Percentiles rank a stretch among this genome's conserved stretches.
phyloP scores from a whole-genome alignment of 2,888 invertebrate species.

The Rhamphomyia laevipes region DNA sequence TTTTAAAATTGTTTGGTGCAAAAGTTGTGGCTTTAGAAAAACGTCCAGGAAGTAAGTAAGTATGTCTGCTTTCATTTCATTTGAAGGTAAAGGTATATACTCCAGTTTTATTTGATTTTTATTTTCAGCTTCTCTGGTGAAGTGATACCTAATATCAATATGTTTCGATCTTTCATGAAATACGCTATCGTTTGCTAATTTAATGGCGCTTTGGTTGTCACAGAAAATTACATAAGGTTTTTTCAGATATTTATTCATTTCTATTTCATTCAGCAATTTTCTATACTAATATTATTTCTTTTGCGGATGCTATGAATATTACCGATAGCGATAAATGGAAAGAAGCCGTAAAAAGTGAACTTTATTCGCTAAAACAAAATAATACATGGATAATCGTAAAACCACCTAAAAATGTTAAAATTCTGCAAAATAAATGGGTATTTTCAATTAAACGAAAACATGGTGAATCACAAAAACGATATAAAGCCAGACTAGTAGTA shows the following conservation, averaged over 20 bases:
- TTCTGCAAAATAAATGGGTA: neutral
- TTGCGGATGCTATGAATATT: neutral
- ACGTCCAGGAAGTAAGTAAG: neutral
- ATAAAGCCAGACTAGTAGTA: neutral
- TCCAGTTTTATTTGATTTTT: neutral
- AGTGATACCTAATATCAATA: conserved; percentile 3
- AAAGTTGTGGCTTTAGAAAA: conserved; percentile 4
- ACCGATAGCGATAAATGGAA: neutral
- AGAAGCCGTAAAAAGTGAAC: neutral
- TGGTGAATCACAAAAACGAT: neutral
- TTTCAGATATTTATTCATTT: too few relatives aligned
- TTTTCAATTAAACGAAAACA: neutral
- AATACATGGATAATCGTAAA: neutral
- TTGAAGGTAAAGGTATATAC: neutral
- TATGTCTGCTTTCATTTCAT: neutral
- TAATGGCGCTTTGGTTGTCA: neutral
- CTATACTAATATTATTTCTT: neutral
- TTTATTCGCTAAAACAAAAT: neutral
- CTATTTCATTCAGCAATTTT: too few relatives aligned
- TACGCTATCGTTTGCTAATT: neutral
- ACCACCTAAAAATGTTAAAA: neutral
- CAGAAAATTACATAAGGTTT: conserved; percentile 1
- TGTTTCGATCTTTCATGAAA: conserved; percentile 4
- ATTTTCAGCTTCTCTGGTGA: neutral
- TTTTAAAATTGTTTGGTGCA: conserved; percentile 7